Evolutionary conservation across 1,140 invertebrate species (phyloP), one percentile per base, ranked within the genome.

Genomic region (Grapholita molesta): DNA sequence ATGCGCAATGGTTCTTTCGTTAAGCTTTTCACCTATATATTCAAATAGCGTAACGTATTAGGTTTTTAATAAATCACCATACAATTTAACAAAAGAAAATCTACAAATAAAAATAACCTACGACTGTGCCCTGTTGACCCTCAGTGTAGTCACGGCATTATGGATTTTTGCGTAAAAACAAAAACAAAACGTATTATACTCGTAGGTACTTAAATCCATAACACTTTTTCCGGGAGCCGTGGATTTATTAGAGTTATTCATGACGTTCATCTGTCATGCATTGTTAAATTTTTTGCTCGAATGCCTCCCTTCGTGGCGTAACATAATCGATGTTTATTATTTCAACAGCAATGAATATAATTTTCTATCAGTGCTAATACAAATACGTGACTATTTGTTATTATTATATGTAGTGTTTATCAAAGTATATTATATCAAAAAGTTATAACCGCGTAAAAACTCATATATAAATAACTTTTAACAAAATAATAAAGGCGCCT

Each of bases 221-320:
- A 61, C 24, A 28, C 55, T 61, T 61, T 61, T 61, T 30, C 1
- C 25, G 25, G n/a, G 55, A 28, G 24, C 55, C 25, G 8, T 28
- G 55, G 25, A 61, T 61, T 61, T 61, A 61, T 61, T 30, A 61
- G 24, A 61, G 24, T 61, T 61, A 61, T 61, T 61, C 55, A 61
- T 28, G 24, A 2, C 55, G n/a, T 61, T 32, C 55, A 61, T 61
- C 24, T 30, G 24, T 61, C 25, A 32, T 61, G 55, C 30, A 61
- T 28, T 61, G 55, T 61, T 61, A 61, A 61, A 28, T 61, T 12
- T 9, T 15, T 15, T 38, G 35, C 15, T 18, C 42, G n/a, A 48
- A 21, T 18, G 15, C 15, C 42, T 48, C n/a, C n/a, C 15, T 18
- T 48, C 18, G 42, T 48, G 8, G 18, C 5, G 42, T 18, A 48